Base-by-base conservation (phyloP, 2,113 vertebrate species). In the Orthonyx spaldingii region DNA sequence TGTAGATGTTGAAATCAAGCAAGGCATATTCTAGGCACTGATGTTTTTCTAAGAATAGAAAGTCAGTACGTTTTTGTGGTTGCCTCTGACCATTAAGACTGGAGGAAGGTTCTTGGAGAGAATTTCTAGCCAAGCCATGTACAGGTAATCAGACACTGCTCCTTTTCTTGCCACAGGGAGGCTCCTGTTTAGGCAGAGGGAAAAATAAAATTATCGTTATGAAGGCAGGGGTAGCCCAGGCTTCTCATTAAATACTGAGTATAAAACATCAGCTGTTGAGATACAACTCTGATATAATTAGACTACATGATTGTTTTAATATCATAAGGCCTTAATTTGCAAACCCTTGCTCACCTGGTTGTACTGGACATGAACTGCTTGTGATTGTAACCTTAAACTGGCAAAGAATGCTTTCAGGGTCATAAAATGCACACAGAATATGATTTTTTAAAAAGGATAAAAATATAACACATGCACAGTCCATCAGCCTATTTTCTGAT, bases 61-160 rank as follows among this genome's bases (percentile, higher is more conserved):
- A 32, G 99, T 99, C 47, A 99, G 98, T 60, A 99, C 99, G 19
- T 99, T 99, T 98, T 99, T 99, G 97, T 99, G 99, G 97, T 99
- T 99, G 85, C 99, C 99, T 97, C 99, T 98, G 75, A 99, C 98
- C 95, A 99, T 98, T 94, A 99, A 87, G 56, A 98, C 97, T 42
- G 99, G 99, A 94, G 99, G 99, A 57, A 99, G 99, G 89, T 99
- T 99, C 94, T 98, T 99, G 13, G 99, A 98, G 90, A 99, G 98
- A 61, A 98, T 97, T 96, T 99, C 99, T 96, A 99, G 92, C 99
- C 99, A 99, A 82, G 99, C 98, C 99, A 99, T 99, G 93, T 99
- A 99, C 70, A 99, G 98, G 94, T 98, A 98, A 91, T 99, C 99
- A 16, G 99, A 99, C 71, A 99, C 97, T 7, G 98, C 97, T 94